These are phyloP conservation scores for Urocyon cinereoargenteus DNA, from an alignment of 2,797 vertebrate genomes.

Conservation along the genomic window DNA sequence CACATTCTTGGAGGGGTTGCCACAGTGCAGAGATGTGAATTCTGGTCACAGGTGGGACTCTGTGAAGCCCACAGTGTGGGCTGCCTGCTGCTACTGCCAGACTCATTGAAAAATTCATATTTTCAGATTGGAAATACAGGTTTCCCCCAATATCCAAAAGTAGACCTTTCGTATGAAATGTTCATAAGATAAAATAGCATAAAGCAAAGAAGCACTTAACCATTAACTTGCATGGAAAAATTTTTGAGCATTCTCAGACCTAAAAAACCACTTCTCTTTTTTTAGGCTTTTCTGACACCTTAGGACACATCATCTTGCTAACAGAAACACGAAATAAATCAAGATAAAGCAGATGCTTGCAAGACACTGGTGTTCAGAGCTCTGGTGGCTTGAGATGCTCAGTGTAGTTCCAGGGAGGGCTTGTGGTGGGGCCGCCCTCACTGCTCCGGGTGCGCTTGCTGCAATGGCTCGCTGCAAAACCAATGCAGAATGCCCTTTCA, in stretches of 20 bases:
- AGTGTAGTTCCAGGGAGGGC: not conserved
- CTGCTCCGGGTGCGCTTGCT: not conserved
- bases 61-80: not conserved
- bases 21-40: not conserved
- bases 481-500: not conserved
- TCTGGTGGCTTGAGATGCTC: not conserved
- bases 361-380: not conserved
- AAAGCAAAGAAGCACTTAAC: not conserved
- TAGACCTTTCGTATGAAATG: not conserved
- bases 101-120: not conserved
- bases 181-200: not conserved
- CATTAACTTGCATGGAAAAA: not conserved
- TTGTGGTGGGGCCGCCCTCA: not conserved
- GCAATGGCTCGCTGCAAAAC: not conserved
- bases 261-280: not conserved
- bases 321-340: not conserved
- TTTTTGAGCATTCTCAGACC: not conserved
- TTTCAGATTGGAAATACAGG: not conserved
- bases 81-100: not conserved
- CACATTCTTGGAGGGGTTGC: not conserved
- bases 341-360: not conserved
- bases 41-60: not conserved
- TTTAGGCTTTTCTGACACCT: not conserved
- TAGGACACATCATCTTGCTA: not conserved
- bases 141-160: not conserved